phyloP scores from a whole-genome alignment of 1,140 invertebrate genomes.

The Drosophila gunungcola region DNA sequence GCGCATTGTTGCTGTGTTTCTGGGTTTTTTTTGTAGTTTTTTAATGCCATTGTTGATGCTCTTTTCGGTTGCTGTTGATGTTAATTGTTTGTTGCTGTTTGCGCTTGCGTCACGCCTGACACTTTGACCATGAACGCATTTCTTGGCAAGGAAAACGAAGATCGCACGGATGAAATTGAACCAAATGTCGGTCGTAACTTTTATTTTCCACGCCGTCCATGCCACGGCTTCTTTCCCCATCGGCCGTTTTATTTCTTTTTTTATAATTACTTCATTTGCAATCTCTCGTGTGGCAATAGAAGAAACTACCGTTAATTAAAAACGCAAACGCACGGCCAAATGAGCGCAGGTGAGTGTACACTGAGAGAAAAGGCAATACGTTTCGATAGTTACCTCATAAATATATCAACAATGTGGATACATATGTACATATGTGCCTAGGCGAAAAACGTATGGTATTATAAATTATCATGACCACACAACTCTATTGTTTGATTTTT shows the following conservation, averaged over 20 bases:
- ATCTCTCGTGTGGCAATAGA: slow-evolving; percentile 77
- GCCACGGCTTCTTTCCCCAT: slow-evolving; percentile 34
- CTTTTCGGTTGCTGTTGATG: slow-evolving; percentile 13
- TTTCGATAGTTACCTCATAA: not conserved
- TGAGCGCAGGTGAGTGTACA: slow-evolving; percentile 46
- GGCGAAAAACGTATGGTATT: too few species aligned
- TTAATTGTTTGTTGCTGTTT: slow-evolving; percentile 31
- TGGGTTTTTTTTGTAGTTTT: slow-evolving; percentile 16
- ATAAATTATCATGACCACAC: too few species aligned
- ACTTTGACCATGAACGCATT: slow-evolving; percentile 81
- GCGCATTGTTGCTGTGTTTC: slow-evolving; percentile 21
- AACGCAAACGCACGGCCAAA: slow-evolving; percentile 72
- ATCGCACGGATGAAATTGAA: slow-evolving; percentile 43
- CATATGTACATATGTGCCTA: too few species aligned
- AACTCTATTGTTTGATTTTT: too few species aligned
- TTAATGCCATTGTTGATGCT: slow-evolving; percentile 39
- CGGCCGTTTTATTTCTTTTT: slow-evolving; percentile 27
- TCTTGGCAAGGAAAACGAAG: slow-evolving; percentile 63
- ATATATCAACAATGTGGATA: too few species aligned
- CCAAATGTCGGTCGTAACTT: slow-evolving; percentile 64
- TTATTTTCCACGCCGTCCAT: slow-evolving; percentile 22
- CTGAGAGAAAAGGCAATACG: not conserved
- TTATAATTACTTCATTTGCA: slow-evolving; percentile 81
- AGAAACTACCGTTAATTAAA: slow-evolving; percentile 78
- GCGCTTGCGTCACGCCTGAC: slow-evolving; percentile 63